Evolutionary conservation across 2,113 vertebrate species (phyloP), one percentile per base, ranked within the genome.

Genomic region (Bubo blakistoni): DNA sequence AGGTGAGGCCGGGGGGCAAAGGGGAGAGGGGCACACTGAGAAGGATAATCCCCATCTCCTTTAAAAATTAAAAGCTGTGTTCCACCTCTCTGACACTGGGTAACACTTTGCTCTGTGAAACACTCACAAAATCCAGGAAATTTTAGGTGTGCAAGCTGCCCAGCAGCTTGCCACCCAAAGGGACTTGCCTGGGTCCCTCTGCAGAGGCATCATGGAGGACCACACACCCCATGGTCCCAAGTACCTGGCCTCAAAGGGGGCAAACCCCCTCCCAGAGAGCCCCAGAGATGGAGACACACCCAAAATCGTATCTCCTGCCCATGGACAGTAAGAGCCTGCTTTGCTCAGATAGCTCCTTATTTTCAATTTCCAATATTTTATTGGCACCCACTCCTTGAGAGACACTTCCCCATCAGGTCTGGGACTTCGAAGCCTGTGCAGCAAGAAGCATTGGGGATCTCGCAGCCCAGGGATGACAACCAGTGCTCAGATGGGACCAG

Each of bases 51-150:
- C 20, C 30, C 21, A 46, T 14, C 83, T 81, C 49, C 77, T 82
- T 87, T 42, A 80, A 89, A 70, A 94, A 74, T 66, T 34, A 66
- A 89, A 85, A 27, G 22, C 20, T 58, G 1, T 57, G 17, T 66
- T 94, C 32, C 26, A 38, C 16, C 0, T 0, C 49, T 80, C 7
- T 2, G 11, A 29, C 24, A 16, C 10, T 0, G 2, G 5, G 24
- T 44, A 84, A 54, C 29, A 52, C n/a, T 67, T 74, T 42, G 14
- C n/a, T 58, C 17, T 30, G 34, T 22, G n/a, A 66, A 65, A 61
- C 58, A 29, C 32, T 29, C 46, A 24, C 15, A 30, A n/a, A 86
- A 90, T 20, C 14, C 3, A 55, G 26, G 74, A 57, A 19, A 73
- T 54, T 49, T 38, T 10, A 47, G 34, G 21, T 30, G 14, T 52